Conservation (phyloP, 2,888 invertebrate genomes). For the Melanostoma scalare region DNA sequence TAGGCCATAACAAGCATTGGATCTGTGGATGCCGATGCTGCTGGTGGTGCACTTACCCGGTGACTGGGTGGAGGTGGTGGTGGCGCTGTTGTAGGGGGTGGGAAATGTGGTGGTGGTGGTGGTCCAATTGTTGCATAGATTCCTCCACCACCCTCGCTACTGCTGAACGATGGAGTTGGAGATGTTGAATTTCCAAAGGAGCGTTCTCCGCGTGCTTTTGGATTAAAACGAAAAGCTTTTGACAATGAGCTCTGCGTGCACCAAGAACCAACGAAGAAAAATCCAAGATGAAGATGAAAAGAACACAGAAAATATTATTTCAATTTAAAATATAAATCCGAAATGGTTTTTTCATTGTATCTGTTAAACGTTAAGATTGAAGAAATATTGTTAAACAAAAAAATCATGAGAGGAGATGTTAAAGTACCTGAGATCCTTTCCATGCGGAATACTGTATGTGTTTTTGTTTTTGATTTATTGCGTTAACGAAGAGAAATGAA, state of each 20-base stretch:
- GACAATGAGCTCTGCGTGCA: conserved; percentile 80
- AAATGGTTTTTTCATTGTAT: background rate
- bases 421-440: conserved; percentile 82
- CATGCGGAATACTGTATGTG: conserved; percentile 81
- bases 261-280: background rate
- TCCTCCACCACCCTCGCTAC: conserved; percentile 81
- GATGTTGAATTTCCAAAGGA: conserved; percentile 82
- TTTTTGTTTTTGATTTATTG: conserved; percentile 23
- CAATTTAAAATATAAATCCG: background rate
- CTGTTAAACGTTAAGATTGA: background rate
- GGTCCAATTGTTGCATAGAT: conserved; percentile 82
- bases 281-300: background rate
- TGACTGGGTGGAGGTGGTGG: conserved; percentile 80
- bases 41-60: conserved; percentile 81
- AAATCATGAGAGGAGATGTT: conserved; percentile 21
- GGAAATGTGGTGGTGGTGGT: conserved; percentile 75
- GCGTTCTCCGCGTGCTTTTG: conserved; percentile 80
- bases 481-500: conserved; percentile 45
- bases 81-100: conserved; percentile 80
- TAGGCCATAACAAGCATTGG: conserved; percentile 77
- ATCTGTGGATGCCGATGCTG: conserved; percentile 76
- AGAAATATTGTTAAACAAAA: background rate
- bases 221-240: conserved; percentile 82
- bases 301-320: conserved; percentile 9
- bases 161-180: conserved; percentile 82